A percentile compares a stretch with the other conserved stretches of the same genome.
phyloP scores from a whole-genome alignment of 2,797 vertebrate species.

The Gila robusta region DNA sequence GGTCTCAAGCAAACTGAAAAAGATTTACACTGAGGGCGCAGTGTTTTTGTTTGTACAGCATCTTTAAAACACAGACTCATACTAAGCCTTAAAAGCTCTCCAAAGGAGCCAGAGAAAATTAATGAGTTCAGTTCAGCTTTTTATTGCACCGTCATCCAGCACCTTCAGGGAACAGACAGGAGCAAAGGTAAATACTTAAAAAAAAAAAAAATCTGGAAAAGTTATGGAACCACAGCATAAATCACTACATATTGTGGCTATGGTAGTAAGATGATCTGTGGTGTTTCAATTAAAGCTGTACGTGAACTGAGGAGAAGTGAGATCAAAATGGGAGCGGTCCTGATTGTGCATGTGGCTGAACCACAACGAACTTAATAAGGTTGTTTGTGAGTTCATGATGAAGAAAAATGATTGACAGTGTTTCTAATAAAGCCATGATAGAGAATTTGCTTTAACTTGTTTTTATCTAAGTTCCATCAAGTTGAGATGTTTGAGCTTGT shows the following conservation, averaged over 20 bases:
- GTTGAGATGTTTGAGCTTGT: conserved; percentile 20
- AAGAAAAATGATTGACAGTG: conserved; percentile 2
- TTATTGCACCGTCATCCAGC: conserved; percentile 71
- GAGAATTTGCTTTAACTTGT: conserved; percentile 24
- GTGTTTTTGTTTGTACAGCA: conserved; percentile 76
- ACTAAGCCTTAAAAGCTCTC: conserved; percentile 69
- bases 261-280: conserved; percentile 61
- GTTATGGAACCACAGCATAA: conserved; percentile 64
- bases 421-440: conserved; percentile 6
- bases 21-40: conserved; percentile 68
- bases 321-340: conserved; percentile 43
- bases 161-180: conserved; percentile 67
- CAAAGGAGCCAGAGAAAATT: conserved; percentile 71
- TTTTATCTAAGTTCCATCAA: background rate
- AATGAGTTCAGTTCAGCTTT: conserved; percentile 70
- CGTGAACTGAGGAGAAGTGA: conserved; percentile 9
- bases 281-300: conserved; percentile 63
- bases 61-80: conserved; percentile 69
- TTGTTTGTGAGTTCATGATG: conserved; percentile 40
- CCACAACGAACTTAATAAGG: conserved; percentile 26
- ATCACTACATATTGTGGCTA: conserved; percentile 58
- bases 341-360: conserved; percentile 29
- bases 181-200: conserved; percentile 67
- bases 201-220: conserved; percentile 59
- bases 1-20: conserved; percentile 61